Percentiles rank a stretch among this genome's conserved stretches.
Evolutionary conservation across 2,888 invertebrate species (phyloP).

Genomic region (Adelognathus sp.): DNA sequence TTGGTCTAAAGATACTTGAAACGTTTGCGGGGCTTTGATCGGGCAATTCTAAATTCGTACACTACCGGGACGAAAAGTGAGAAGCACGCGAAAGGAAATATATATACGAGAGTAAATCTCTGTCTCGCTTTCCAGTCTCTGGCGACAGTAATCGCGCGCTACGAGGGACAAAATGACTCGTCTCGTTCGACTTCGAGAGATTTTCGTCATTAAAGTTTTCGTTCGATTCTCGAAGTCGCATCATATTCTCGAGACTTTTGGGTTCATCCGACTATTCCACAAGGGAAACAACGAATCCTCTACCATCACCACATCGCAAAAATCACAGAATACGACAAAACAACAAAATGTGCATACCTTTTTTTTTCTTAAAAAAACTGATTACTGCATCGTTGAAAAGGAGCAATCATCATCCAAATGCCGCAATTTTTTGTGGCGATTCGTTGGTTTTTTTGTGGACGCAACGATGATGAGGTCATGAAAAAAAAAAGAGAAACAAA

Average conservation of each 20-base stretch:
- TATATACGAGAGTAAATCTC: constrained; percentile 20
- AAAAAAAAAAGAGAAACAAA: constrained; percentile 31
- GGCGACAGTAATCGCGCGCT: not conserved
- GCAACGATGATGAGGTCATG: constrained; percentile 23
- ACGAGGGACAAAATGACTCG: not conserved
- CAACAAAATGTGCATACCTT: constrained; percentile 59
- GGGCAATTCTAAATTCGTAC: constrained; percentile 60
- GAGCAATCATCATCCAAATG: constrained; percentile 6
- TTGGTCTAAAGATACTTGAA: constrained; percentile 60
- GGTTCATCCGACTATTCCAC: no score
- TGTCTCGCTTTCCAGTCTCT: constrained; percentile 17
- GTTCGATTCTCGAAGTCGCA: not conserved
- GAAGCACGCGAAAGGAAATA: constrained; percentile 20
- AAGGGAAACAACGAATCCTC: constrained; percentile 14
- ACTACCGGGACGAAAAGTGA: constrained; percentile 39
- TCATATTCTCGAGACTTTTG: not conserved
- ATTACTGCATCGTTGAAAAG: constrained; percentile 51
- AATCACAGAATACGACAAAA: constrained; percentile 54
- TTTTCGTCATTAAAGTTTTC: not conserved
- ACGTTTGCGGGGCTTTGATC: constrained; percentile 49
- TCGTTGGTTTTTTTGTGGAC: not conserved
- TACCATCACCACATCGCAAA: constrained; percentile 51
- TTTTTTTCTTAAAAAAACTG: constrained; percentile 46
- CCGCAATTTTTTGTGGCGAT: not conserved
- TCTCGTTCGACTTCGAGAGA: not conserved